Evolutionary conservation across 1,140 invertebrate species (phyloP), one percentile per base, ranked within the genome.

Genomic region (Homalodisca vitripennis): DNA sequence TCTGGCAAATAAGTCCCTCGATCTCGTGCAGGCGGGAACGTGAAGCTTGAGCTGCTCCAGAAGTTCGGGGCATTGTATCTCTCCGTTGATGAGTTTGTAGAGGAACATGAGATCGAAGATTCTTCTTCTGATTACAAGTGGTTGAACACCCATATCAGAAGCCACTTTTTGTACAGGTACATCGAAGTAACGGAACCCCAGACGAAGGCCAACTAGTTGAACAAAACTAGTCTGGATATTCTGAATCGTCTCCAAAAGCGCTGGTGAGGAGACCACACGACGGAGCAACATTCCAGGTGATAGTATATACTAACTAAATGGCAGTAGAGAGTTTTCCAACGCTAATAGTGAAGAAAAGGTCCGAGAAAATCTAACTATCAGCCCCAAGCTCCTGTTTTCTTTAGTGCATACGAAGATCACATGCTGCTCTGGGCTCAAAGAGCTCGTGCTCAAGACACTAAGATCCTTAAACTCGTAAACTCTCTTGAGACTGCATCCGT

Each of bases 61-160:
- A 12, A 53, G 20, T 22, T 53, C 48, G 10, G 48, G 48, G 22
- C 48, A 17, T 6, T 6, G 22, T 17, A 53, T 53, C 48, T 53
- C 48, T 17, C 48, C 3, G 22, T 53, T 53, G 48, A 53, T 20
- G 12, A 53, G 12, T 22, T 22, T 53, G 20, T 17, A 22, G 6
- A 53, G 48, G 48, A 53, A 53, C 48, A 53, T 53, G 10, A 53
- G 48, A 53, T 53, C 48, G 20, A 22, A 53, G 12, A 53, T 53
- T 22, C 20, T 53, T 22, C 48, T 53, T 53, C 48, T 53, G 3
- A 20, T 12, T 20, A 17, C 48, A 3, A 53, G 48, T 20, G 48
- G 6, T 14, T 12, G 48, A 12, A 53, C 3, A 22, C 20, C 20
- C 48, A 53, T 3, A 3, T 12, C 22, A 22, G 22, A 6, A 14